Conservation (phyloP, 2,113 vertebrate genomes). For the Sterna hirundo region DNA sequence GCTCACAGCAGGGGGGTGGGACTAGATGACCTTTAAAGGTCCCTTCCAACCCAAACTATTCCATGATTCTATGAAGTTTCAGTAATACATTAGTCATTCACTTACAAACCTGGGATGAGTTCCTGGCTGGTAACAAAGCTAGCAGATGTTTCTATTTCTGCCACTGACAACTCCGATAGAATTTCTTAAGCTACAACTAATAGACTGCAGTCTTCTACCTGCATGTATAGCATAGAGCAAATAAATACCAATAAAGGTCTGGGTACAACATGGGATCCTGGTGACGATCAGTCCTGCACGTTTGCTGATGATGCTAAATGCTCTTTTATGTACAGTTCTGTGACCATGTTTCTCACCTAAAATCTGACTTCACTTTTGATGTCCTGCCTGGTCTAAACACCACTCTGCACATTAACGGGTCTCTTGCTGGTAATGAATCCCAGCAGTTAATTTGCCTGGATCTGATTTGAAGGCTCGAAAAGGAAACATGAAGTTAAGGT, state of each 20-base stretch:
- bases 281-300: neutral
- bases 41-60: neutral
- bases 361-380: neutral
- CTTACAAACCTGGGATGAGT: neutral
- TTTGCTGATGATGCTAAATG: neutral
- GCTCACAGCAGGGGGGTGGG: neutral
- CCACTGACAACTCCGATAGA: neutral
- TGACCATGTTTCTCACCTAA: neutral
- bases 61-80: neutral
- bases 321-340: neutral
- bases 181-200: neutral
- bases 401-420: neutral
- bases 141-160: neutral
- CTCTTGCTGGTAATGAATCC: neutral
- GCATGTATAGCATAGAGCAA: neutral
- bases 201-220: neutral
- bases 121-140: neutral
- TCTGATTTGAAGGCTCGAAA: neutral
- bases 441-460: neutral
- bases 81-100: neutral
- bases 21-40: neutral
- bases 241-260: neutral
- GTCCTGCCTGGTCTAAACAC: neutral
- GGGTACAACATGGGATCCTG: neutral
- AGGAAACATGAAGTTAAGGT: neutral